Evolutionary conservation across 1,140 invertebrate genomes (phyloP), one percentile per base, ranked within the genome.

Genomic region (Hypsibius dujardini): DNA sequence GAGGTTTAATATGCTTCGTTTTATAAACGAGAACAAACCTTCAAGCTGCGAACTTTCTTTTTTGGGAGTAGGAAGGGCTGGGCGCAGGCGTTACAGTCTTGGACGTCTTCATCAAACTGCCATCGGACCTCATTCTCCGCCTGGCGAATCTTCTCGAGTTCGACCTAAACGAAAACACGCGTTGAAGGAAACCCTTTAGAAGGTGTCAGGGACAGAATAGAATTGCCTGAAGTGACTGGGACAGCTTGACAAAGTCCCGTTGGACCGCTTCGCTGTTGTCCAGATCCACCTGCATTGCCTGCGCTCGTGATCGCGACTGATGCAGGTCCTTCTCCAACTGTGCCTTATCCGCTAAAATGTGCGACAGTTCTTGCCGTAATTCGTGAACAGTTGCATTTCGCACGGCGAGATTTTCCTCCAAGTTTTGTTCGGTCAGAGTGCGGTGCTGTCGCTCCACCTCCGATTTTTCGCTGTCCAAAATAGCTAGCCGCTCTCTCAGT

Each of bases 51-150:
- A 46, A 70, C 12, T 50, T 90, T 75, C 88, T 85, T 76, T 85
- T 83, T 74, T 84, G 72, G 74, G 77, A 82, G 82, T 79, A 50
- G 74, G 76, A 90, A 88, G 59, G 77, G 73, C 72, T 84, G 80
- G 76, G 85, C 88, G 80, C 94, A 97, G 72, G 84, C 83, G 74
- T 87, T 87, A 80, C 94, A 97, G 74, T 93, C 88, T 73, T 86
- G 85, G 2, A 95, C 85, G 82, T 97, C 94, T 74, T 97, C 94
- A 76, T 95, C 92, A 78, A 95, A 90, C 81, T 97, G 93, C 92
- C 93, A 97, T 78, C 93, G 85, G 46, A 97, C 85, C 84, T 95
- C 89, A 60, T 86, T 89, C 77, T 95, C 92, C 40, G 89, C 87
- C 76, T 90, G 89, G 70, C 95, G 84, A 74, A 98, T 92, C 78